phyloP scores from a whole-genome alignment of 2,888 invertebrate genomes.

The Rhorus exstirpatorius region DNA sequence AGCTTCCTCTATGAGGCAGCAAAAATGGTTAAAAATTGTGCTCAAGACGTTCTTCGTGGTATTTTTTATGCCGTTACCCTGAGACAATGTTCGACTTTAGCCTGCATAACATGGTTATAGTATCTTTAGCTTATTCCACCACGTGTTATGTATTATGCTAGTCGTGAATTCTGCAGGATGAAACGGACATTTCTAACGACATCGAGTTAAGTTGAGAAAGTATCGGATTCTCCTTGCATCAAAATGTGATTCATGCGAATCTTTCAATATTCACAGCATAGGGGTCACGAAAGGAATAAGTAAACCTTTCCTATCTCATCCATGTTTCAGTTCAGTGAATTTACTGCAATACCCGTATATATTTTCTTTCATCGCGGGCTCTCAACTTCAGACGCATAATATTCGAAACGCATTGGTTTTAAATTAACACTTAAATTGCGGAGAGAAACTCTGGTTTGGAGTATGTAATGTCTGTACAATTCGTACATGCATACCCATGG shows the following conservation, averaged over 20 bases:
- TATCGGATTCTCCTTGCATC: slow-evolving; percentile 4
- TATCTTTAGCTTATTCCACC: no score
- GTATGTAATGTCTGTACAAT: not conserved
- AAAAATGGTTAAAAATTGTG: no score
- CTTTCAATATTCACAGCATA: slow-evolving; percentile 43
- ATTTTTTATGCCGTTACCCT: no score
- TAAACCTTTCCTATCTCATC: slow-evolving; percentile 5
- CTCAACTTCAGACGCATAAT: slow-evolving; percentile 25
- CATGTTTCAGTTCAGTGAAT: slow-evolving; percentile 37
- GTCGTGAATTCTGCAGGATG: slow-evolving; percentile 3
- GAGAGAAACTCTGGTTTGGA: not conserved
- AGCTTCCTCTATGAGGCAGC: no score
- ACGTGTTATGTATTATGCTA: no score
- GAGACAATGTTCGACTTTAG: no score
- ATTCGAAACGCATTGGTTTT: slow-evolving; percentile 39
- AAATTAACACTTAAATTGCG: slow-evolving; percentile 42
- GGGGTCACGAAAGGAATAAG: slow-evolving; percentile 36
- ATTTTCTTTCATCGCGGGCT: slow-evolving; percentile 28
- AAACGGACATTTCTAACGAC: slow-evolving; percentile 27
- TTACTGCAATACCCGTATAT: slow-evolving; percentile 50
- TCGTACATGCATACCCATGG: not conserved
- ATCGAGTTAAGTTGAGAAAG: slow-evolving; percentile 4
- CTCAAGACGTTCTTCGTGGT: no score
- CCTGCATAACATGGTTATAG: no score
- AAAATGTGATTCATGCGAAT: slow-evolving; percentile 54